Base-by-base conservation (phyloP, 92 coral and sea anemone species). In the Porites lobata region DNA sequence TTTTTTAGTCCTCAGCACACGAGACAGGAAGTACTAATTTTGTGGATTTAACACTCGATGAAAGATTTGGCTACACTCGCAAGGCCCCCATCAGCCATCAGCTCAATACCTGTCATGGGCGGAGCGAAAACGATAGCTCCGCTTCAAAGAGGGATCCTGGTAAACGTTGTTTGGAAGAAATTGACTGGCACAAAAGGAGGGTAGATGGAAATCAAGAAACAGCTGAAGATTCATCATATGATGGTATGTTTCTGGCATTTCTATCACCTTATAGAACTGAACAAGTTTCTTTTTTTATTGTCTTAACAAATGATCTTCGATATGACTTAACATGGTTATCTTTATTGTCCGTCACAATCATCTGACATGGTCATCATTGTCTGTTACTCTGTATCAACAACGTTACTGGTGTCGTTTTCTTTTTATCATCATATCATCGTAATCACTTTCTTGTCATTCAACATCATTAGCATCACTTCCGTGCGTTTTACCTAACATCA, bases 21-120 rank as follows among this genome's bases (percentile, higher is more conserved):
- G 87, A 74, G 70, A 62, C 80, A 7, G 73, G 24, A 62, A 64
- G 64, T 54, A 61, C 19, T 6, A 18, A 62, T 62, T 73, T 72
- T 24, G 87, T 84, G 79, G 87, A 84, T 84, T 67, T 84, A 50
- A 89, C 87, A 22, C 80, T 92, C 26, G 54, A 69, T 59, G 84
- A 84, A 47, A 85, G 81, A 80, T 92, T 88, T 78, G 79, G 92
- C 62, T 92, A 80, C 85, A 84, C 72, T 13, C 87, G 86, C 2
- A 90, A 69, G 81, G 63, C 29, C 64, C 69, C 81, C 22, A 18
- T 13, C 51, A 65, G 15, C 24, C 51, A 83, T 72, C 50, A 73
- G 12, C 51, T 5, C 80, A 63, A 73, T 20, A 50, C 13, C 62
- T 43, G 50, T 58, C 13, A 9, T 13, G 87, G 8, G 51, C 59